Conservation (phyloP, 1,140 invertebrate species). For the Tetranychus cinnabarinus region DNA sequence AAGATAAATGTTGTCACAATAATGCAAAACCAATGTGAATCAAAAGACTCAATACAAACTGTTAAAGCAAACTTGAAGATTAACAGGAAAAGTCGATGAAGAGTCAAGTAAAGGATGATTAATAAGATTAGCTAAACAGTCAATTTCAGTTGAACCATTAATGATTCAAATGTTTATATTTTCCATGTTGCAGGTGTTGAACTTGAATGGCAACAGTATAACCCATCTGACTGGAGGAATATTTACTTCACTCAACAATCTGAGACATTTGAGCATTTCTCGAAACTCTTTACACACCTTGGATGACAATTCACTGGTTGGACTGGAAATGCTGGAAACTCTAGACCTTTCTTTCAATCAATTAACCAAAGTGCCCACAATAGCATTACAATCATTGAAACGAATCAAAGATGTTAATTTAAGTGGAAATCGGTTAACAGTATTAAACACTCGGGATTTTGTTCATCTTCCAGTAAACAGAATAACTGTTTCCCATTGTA, state of each 20-base stretch:
- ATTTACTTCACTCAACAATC: slow-evolving; percentile 50
- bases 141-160: too few species aligned
- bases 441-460: slow-evolving; percentile 19
- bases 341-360: slow-evolving; percentile 16
- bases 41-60: too few species aligned
- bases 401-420: slow-evolving; percentile 48
- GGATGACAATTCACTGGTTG: slow-evolving; percentile 65
- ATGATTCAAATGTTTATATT: too few species aligned
- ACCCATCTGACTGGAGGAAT: slow-evolving; percentile 66
- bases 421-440: slow-evolving; percentile 42
- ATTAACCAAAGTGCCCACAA: slow-evolving; percentile 14
- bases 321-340: slow-evolving; percentile 28
- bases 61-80: too few species aligned
- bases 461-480: slow-evolving; percentile 16
- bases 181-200: slow-evolving; percentile 23
- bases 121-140: too few species aligned
- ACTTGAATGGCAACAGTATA: slow-evolving; percentile 50
- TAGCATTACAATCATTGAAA: slow-evolving; percentile 14
- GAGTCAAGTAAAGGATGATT: too few species aligned
- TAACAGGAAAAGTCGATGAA: too few species aligned
- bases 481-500: slow-evolving; percentile 20
- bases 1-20: too few species aligned
- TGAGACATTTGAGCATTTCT: slow-evolving; percentile 49
- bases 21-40: too few species aligned
- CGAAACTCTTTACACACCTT: slow-evolving; percentile 55